These are phyloP conservation scores for Aproaerema taeniolella DNA, from an alignment of 2,888 invertebrate species.

Conservation along the genomic window DNA sequence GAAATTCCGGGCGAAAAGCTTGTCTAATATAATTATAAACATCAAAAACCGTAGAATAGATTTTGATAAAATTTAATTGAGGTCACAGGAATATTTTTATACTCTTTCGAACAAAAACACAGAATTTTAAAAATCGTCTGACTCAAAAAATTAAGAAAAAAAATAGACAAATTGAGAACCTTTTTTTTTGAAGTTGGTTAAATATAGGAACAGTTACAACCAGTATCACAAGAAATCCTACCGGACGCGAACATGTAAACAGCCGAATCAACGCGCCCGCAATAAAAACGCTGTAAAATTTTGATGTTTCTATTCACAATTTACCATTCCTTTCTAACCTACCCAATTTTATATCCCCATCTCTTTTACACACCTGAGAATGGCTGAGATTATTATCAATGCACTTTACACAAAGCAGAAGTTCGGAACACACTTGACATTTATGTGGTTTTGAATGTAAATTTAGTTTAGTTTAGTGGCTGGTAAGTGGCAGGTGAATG, in stretches of 20 bases:
- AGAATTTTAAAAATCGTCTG: no score
- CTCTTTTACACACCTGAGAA: conserved; percentile 48
- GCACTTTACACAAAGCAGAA: conserved; percentile 77
- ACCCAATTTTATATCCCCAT: conserved; percentile 22
- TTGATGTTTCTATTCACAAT: conserved; percentile 74
- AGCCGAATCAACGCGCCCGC: conserved; percentile 55
- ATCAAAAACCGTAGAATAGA: no score
- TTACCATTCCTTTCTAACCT: conserved; percentile 33
- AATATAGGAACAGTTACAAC: no score
- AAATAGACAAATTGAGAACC: no score
- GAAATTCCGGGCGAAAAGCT: no score
- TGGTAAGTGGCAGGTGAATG: conserved; percentile 58
- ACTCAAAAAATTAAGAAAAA: no score
- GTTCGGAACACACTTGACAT: conserved; percentile 62
- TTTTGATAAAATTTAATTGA: no score
- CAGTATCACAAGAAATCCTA: conserved; percentile 35
- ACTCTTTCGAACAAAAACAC: no score
- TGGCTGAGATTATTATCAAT: conserved; percentile 73
- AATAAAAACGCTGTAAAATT: conserved; percentile 77
- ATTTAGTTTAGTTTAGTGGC: conserved; percentile 66
- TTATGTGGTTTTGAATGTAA: conserved; percentile 73
- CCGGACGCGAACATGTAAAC: conserved; percentile 69
- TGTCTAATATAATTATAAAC: no score
- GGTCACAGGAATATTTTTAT: no score
- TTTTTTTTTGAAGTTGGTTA: no score